phyloP scores from a whole-genome alignment of 37 sponge, comb jelly and placozoan species.

The Aplysina aerophoba region DNA sequence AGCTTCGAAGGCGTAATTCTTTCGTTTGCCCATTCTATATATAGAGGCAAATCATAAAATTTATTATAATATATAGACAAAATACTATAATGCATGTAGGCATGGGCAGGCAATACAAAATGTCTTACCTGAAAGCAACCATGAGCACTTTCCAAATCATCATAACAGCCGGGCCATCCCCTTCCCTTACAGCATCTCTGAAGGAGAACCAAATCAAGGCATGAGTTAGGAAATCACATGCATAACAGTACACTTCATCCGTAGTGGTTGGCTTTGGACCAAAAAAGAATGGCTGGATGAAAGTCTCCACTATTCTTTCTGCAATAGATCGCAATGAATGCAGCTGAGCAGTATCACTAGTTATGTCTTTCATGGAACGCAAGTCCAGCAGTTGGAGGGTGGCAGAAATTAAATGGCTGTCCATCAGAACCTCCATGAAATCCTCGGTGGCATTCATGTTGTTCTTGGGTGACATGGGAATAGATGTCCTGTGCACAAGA shows the following conservation, averaged over 20 bases:
- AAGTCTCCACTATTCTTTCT: neutral
- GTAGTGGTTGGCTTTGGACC: neutral
- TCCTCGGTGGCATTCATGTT: neutral
- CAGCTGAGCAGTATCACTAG: neutral
- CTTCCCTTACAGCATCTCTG: slow-evolving; percentile 13
- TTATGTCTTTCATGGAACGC: neutral
- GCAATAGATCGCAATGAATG: neutral
- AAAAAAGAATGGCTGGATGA: neutral
- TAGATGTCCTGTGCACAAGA: neutral
- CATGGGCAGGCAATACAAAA: too few relatives aligned
- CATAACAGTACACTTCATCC: neutral
- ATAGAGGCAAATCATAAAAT: neutral
- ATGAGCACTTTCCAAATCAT: neutral
- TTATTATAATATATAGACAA: neutral
- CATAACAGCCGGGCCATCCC: neutral
- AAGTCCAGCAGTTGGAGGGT: neutral
- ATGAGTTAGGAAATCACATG: neutral
- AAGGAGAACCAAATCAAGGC: slow-evolving; percentile 8
- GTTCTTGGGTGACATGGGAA: neutral
- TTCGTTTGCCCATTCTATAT: neutral
- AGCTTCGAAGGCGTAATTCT: slow-evolving; percentile 3
- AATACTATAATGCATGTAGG: too few relatives aligned
- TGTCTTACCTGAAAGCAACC: neutral
- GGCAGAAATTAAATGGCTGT: neutral
- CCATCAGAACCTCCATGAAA: neutral